Evolutionary conservation across 2,888 invertebrate genomes (phyloP), one percentile per base, ranked within the genome.

Genomic region (Hirudinaria manillensis): DNA sequence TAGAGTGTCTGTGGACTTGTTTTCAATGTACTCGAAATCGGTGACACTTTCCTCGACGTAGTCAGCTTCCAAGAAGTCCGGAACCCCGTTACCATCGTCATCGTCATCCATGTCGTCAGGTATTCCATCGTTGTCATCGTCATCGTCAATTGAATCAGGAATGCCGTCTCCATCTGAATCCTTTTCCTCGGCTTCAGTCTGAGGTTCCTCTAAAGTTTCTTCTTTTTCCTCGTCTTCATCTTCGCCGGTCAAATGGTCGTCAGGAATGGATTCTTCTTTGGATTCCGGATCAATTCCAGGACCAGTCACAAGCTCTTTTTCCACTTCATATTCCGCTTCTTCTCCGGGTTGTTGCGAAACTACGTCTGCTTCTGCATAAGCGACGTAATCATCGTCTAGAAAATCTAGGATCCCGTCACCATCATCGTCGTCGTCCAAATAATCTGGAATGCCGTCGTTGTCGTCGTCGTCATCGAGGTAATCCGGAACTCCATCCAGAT

Each of bases 51-150:
- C 45, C 32, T 38, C 51, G 10, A 71, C 71, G 27, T 38, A 29
- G n/a, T 38, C 45, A 72, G 24, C 34, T 32, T 61, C 61, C n/a
- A 61, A 16, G 24, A 61, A 61, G n/a, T 61, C 61, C 29, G 29
- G 29, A 61, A 24, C 79, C 16, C 79, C 79, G 73, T 79, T 78
- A 21, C 72, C 76, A 66, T 79, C 79, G 70, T 77, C 78, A 45
- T 78, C 78, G 4, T 77, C 76, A 45, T 78, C 78, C 38, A 75
- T 66, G 66, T 76, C 61, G 67, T 78, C 78, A 36, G 82, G 82
- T 53, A 82, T 81, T 13, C 82, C 82, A 78, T 83, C 82, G 3
- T 81, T 81, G 77, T 82, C 81, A n/a, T 78, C 77, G 61, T 82
- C 82, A 34, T 77, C 72, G 29, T 80, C 77, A 10, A 79, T 21